Conservation (phyloP, 1,140 invertebrate species). For the Drosophila biarmipes region DNA sequence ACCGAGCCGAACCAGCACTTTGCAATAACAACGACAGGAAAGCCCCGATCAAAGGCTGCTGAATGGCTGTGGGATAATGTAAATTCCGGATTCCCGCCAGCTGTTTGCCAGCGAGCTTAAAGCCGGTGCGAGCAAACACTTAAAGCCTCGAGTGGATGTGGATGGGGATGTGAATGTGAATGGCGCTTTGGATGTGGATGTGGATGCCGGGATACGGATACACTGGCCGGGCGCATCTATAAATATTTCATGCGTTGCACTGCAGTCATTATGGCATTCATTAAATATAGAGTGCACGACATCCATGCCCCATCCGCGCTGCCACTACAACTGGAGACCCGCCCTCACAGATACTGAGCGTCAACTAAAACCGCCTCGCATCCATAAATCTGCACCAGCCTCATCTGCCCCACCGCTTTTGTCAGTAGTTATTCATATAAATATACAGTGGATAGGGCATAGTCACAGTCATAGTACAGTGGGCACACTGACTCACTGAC, state of each 20-base stretch:
- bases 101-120: conserved; percentile 50
- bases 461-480: no score
- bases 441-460: conserved; percentile 12
- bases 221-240: conserved; percentile 61
- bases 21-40: conserved; percentile 38
- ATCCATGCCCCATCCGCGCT: conserved; percentile 18
- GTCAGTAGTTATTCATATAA: conserved; percentile 78
- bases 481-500: conserved; percentile 23
- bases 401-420: conserved; percentile 32
- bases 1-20: no score
- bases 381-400: conserved; percentile 69
- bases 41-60: conserved; percentile 26
- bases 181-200: not conserved
- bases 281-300: conserved; percentile 74
- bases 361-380: conserved; percentile 68
- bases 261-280: conserved; percentile 82
- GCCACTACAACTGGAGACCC: not conserved
- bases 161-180: not conserved
- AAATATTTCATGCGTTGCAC: conserved; percentile 81
- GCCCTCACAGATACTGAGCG: conserved; percentile 17
- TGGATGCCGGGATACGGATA: conserved; percentile 17
- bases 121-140: conserved; percentile 37
- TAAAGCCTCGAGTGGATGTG: conserved; percentile 37
- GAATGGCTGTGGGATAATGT: conserved; percentile 32
- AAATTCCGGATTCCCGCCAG: conserved; percentile 44